These are phyloP conservation scores for Carposina sasakii DNA, from an alignment of 1,140 invertebrate species.

Conservation along the genomic window DNA sequence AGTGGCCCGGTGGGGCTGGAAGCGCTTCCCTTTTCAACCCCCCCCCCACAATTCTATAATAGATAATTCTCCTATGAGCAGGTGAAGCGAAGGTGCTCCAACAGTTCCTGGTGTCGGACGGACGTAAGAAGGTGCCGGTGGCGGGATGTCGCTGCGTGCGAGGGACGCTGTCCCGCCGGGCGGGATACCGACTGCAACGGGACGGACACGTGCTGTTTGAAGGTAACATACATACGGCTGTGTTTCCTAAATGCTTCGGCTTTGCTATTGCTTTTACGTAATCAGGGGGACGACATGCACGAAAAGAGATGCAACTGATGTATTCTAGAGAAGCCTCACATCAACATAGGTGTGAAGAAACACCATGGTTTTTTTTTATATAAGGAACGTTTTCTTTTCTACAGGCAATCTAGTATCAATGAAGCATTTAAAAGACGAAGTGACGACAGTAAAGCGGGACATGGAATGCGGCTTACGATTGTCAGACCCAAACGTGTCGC, in stretches of 20 bases:
- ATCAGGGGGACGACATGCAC: too few relatives aligned
- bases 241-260: too few relatives aligned
- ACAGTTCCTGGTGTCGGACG: constrained; percentile 87
- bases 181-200: constrained; percentile 81
- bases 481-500: constrained; percentile 75
- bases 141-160: constrained; percentile 91
- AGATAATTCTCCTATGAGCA: constrained; percentile 27
- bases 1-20: too few relatives aligned
- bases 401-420: constrained; percentile 84
- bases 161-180: constrained; percentile 82
- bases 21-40: too few relatives aligned
- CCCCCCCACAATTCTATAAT: too few relatives aligned
- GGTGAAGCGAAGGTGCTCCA: constrained; percentile 92
- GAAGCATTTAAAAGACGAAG: constrained; percentile 92
- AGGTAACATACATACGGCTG: too few relatives aligned
- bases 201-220: constrained; percentile 80
- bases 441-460: constrained; percentile 86
- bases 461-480: constrained; percentile 91
- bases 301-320: too few relatives aligned
- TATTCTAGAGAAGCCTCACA: constrained; percentile 12
- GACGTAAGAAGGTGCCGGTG: constrained; percentile 86
- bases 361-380: too few relatives aligned
- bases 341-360: constrained; percentile 15
- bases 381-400: constrained; percentile 21
- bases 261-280: too few relatives aligned